Evolutionary conservation across 2,113 vertebrate genomes (phyloP).

Genomic region (Mesocricetus auratus): DNA sequence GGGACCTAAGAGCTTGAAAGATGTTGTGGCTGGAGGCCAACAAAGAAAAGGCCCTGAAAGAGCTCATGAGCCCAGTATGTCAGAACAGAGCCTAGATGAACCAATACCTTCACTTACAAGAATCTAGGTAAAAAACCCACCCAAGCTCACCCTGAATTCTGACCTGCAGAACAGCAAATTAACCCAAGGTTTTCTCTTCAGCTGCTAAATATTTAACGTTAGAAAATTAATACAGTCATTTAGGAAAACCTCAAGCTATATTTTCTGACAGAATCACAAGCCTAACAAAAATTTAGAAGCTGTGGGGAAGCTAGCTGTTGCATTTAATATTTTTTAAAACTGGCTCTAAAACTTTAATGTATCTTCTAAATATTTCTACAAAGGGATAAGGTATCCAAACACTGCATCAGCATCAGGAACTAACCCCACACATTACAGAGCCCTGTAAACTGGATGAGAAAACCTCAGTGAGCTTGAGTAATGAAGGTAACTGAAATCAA

Average conservation of each 20-base stretch:
- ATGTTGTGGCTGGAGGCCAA: background rate
- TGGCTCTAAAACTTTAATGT: background rate
- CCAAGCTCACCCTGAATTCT: background rate
- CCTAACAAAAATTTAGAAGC: background rate
- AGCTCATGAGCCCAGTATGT: background rate
- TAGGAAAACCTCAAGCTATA: background rate
- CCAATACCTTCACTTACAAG: background rate
- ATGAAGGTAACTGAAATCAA: background rate
- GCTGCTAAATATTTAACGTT: background rate
- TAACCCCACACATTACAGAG: background rate
- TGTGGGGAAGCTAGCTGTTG: background rate
- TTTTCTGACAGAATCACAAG: conserved; percentile 4
- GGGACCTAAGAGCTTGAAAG: background rate
- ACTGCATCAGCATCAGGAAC: background rate
- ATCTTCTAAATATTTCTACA: conserved; percentile 2
- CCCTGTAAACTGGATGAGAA: background rate
- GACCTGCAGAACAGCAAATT: background rate
- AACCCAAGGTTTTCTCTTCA: background rate
- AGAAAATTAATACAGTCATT: background rate
- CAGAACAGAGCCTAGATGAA: background rate
- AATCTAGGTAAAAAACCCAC: background rate
- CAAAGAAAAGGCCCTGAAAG: background rate
- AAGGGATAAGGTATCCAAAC: background rate
- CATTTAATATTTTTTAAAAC: conserved; percentile 12
- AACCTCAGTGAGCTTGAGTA: background rate